phyloP scores from a whole-genome alignment of 2,797 vertebrate genomes.

The Lagothrix lagotricha region DNA sequence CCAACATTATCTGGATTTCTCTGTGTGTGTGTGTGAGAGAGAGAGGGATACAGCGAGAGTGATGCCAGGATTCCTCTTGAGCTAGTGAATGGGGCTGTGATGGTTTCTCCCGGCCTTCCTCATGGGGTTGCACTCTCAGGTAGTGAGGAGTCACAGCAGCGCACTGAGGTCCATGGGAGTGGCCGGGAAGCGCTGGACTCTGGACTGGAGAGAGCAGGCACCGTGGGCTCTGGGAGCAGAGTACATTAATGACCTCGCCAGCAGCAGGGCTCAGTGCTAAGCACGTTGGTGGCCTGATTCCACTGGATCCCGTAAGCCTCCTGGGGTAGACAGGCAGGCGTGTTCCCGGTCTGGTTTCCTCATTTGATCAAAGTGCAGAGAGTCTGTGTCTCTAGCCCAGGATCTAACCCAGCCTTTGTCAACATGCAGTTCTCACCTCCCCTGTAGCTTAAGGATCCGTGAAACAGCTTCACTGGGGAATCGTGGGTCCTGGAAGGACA shows the following conservation, averaged over 20 bases:
- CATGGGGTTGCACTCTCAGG: neutral
- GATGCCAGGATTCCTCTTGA: neutral
- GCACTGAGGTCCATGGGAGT: neutral
- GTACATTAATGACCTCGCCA: fast-evolving
- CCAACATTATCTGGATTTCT: neutral
- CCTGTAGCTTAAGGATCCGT: neutral
- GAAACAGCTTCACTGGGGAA: neutral
- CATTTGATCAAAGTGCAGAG: neutral
- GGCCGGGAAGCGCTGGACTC: neutral
- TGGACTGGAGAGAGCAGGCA: neutral
- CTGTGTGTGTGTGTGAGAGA: neutral
- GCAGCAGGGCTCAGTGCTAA: neutral
- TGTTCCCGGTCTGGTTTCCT: neutral
- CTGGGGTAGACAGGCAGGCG: neutral
- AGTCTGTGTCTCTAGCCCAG: neutral
- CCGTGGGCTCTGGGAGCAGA: neutral
- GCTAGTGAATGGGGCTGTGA: neutral
- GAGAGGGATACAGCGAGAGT: neutral
- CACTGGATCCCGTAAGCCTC: neutral
- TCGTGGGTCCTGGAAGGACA: neutral
- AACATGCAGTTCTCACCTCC: neutral
- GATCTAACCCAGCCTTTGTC: neutral
- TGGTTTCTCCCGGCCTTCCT: neutral
- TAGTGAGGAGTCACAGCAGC: neutral
- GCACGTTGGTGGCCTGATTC: neutral